Percentiles rank a stretch among this genome's conserved stretches.
These are phyloP conservation scores for Haliclona indistincta DNA, from an alignment of 37 sponge, comb jelly and placozoan species.

Conservation along the genomic window DNA sequence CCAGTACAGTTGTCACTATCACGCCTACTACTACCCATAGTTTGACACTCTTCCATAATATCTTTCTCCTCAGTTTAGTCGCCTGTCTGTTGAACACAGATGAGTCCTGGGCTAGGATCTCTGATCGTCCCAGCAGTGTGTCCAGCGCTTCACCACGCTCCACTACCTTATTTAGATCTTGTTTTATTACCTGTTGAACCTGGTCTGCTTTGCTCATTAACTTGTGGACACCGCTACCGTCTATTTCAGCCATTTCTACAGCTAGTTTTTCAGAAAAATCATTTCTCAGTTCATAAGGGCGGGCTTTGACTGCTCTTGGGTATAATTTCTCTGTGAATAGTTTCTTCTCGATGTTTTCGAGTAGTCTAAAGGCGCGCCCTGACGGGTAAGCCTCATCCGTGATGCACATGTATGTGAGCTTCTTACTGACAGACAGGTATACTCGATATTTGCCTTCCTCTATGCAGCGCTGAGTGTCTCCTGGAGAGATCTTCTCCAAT, in stretches of 20 bases:
- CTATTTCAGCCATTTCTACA: not conserved
- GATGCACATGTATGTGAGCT: constrained; percentile 1
- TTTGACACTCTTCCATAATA: constrained; percentile 1
- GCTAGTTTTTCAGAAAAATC: constrained; percentile 8
- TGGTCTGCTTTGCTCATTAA: not conserved
- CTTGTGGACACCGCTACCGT: not conserved
- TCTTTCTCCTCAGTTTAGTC: constrained; percentile 8
- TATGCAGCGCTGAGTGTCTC: not conserved
- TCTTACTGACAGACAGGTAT: not conserved
- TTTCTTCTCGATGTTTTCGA: not conserved
- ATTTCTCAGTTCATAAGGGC: constrained; percentile 1
- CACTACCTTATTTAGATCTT: constrained; percentile 2
- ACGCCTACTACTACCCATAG: not conserved
- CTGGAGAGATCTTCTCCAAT: not conserved
- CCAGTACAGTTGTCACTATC: not conserved
- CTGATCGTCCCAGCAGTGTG: not conserved
- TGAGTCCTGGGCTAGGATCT: not conserved
- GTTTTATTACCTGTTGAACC: not conserved
- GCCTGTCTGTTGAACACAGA: constrained; percentile 6
- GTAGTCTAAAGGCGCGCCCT: not conserved
- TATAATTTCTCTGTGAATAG: not conserved
- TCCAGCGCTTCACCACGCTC: constrained; percentile 18
- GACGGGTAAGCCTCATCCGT: not conserved
- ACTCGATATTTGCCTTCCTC: not conserved
- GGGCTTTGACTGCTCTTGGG: not conserved